A percentile compares a stretch with the other conserved stretches of the same genome.
These are phyloP conservation scores for Abramis brama DNA, from an alignment of 2,113 vertebrate species.

Conservation along the genomic window DNA sequence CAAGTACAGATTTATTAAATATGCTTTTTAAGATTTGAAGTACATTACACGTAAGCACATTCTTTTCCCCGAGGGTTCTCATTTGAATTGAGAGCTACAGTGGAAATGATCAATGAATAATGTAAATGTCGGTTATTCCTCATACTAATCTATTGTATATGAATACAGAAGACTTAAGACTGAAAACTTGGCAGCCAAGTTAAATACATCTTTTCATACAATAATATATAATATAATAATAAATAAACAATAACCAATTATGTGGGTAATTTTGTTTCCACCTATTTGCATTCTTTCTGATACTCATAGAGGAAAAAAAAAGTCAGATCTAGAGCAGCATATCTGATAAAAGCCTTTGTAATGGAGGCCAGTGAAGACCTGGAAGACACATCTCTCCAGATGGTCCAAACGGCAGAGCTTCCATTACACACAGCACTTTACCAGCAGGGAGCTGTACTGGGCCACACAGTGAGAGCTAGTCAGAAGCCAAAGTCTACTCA, in stretches of 20 bases:
- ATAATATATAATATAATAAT: no score
- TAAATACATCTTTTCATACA: not conserved
- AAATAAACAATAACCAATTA: no score
- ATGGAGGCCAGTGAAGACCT: not conserved
- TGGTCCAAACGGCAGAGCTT: slow-evolving; percentile 15
- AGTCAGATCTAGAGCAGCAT: not conserved
- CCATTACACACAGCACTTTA: slow-evolving; percentile 3
- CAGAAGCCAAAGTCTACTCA: slow-evolving; percentile 37
- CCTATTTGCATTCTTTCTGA: no score
- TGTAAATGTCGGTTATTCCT: not conserved
- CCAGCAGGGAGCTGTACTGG: not conserved
- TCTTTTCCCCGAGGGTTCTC: not conserved
- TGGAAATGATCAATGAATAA: not conserved
- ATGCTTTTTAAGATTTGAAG: not conserved
- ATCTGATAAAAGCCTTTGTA: not conserved
- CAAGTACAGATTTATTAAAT: not conserved
- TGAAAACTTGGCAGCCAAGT: no score
- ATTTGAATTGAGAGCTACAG: not conserved
- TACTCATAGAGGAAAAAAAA: no score
- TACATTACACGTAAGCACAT: not conserved
- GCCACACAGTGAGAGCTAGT: slow-evolving; percentile 21
- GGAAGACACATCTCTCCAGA: slow-evolving; percentile 29
- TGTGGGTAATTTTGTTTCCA: no score
- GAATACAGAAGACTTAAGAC: not conserved
- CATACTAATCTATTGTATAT: not conserved